Base-by-base conservation (phyloP, 2,113 vertebrate genomes). In the Aspiorhynchus laticeps region DNA sequence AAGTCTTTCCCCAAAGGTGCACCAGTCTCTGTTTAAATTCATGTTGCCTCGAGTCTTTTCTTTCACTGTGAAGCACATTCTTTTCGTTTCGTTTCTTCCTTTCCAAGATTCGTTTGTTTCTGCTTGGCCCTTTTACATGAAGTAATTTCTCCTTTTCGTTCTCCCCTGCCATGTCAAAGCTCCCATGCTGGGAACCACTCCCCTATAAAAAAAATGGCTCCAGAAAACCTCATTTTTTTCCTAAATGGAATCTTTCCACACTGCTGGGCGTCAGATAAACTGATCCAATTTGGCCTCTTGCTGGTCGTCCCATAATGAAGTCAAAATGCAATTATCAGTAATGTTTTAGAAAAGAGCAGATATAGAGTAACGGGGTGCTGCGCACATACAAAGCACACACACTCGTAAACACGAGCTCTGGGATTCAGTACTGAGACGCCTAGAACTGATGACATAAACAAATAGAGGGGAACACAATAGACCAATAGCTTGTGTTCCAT, bases 321-420 rank as follows among this genome's bases (percentile, higher is more conserved):
- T 90, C 90, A 87, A 91, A 90, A 91, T 88, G 87, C 85, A 91
- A 90, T 91, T 91, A 91, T 88, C 88, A 86, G 88, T 89, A 90
- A 89, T 90, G 90, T 88, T 90, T 91, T 69, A 84, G 85, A 86
- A 89, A 89, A 79, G 53, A 81, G 85, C 83, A 85, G 85, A 88
- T 67, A 88, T 59, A 86, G 79, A 67, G 59, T 65, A 89, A 86
- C 28, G 26, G 31, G 69, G 63, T 86, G 73, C 85, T 38, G 21
- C 3, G 69, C 88, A 87, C 76, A 65, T 53, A 41, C 65, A 56
- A 36, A 36, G 76, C 41, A 63, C 28, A 61, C 80, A 21, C 53
- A 36, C 71, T 38, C 26, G 12, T 67, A 76, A 61, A 77, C 26
- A 24, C 43, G 59, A 41, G 36, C 56, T 80, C 59, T 41, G 26